Conservation (phyloP, 2,797 vertebrate species). For the Nyctibius grandis region DNA sequence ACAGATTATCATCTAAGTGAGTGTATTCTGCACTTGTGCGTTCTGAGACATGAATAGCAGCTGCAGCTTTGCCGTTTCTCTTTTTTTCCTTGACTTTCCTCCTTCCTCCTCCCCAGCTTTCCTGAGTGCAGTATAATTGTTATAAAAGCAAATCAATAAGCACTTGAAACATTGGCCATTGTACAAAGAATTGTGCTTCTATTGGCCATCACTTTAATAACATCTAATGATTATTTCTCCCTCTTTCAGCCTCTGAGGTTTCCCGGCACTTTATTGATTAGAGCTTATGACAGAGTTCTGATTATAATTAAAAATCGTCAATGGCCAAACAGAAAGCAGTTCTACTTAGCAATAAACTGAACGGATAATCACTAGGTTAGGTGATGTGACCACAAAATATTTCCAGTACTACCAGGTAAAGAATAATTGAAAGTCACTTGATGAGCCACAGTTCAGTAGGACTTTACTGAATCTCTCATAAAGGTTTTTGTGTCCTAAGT, state of each 20-base stretch:
- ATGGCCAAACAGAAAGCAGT: neutral
- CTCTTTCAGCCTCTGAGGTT: slow-evolving; percentile 42
- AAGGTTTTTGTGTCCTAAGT: neutral
- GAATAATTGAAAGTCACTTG: slow-evolving; percentile 19
- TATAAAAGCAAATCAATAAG: slow-evolving; percentile 70
- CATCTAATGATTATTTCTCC: slow-evolving; percentile 64
- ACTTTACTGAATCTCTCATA: neutral
- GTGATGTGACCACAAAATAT: neutral
- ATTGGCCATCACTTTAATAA: slow-evolving; percentile 63
- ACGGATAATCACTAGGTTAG: slow-evolving; percentile 28
- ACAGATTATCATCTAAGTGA: neutral
- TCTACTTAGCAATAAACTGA: slow-evolving; percentile 19
- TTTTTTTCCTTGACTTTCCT: neutral
- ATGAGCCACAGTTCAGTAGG: neutral
- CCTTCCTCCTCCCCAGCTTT: neutral
- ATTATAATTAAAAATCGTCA: slow-evolving; percentile 65
- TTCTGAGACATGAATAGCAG: neutral
- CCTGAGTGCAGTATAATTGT: slow-evolving; percentile 53
- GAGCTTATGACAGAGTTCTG: slow-evolving; percentile 34
- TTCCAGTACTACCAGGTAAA: neutral
- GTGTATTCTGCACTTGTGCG: neutral
- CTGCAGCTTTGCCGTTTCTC: neutral
- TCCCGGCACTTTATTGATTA: slow-evolving; percentile 55
- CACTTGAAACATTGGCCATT: slow-evolving; percentile 60
- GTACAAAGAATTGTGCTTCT: slow-evolving; percentile 52